Base-by-base conservation (phyloP, 2,797 vertebrate genomes). In the Cetoscarus ocellatus region DNA sequence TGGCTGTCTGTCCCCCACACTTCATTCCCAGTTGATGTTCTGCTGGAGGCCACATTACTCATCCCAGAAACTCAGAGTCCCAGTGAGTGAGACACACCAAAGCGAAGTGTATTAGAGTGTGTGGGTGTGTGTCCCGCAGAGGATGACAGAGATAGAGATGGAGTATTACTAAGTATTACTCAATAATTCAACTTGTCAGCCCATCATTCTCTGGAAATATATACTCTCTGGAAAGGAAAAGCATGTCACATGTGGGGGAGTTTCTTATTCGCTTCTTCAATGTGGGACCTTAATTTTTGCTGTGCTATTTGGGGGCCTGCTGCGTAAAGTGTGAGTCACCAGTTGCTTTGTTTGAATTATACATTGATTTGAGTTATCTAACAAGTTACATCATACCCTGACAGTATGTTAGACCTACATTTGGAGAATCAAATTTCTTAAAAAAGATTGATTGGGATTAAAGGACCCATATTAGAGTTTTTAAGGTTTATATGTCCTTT, bases 31-130 rank as follows among this genome's bases (percentile, higher is more conserved):
- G 82, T 87, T 91, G 88, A 88, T 89, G 84, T 79, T 79, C 67
- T 71, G 76, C 82, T 84, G 67, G 80, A 86, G 83, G 87, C 79
- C 87, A 85, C 82, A 90, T 93, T 88, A 89, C 83, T 93, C 86
- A 91, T 87, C 70, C 80, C 48, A 42, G 56, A 70, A 61, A 75
- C 69, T 75, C 73, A 74, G 38, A 39, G 72, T 44, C 79, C 65
- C 67, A 74, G 55, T 67, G 75, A 79, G 72, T 72, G 42, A 84
- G 80, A 83, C 76, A 64, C 64, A 70, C 64, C 62, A 73, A 38
- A n/a, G 39, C 18, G 13, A 66, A 42, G 65, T 50, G 54, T 63
- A 55, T 53, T 65, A 50, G 51, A 61, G 51, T 17, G 53, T 45
- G 49, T 34, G 55, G 43, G 57, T 40, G 44, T 17, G 48, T 12